These are phyloP conservation scores for Hippocampus comes DNA, from an alignment of 2,113 vertebrate genomes.

Conservation along the genomic window DNA sequence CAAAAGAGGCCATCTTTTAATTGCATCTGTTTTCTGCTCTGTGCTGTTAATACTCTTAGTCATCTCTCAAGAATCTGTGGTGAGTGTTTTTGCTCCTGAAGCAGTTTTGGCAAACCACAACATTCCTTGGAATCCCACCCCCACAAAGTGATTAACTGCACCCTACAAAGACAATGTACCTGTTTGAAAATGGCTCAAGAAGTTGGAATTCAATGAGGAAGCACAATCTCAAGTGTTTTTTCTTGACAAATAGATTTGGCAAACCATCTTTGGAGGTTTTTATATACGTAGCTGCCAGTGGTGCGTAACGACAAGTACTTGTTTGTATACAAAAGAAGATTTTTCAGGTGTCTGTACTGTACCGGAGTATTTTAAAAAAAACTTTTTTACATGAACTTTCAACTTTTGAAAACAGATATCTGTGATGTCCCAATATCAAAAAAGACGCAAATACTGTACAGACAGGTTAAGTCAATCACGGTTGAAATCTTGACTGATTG, in stretches of 20 bases:
- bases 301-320: background rate
- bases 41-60: conserved; percentile 34
- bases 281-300: background rate
- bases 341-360: background rate
- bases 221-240: background rate
- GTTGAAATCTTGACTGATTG: background rate
- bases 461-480: background rate
- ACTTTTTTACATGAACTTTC: background rate
- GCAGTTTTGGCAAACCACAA: conserved; percentile 36
- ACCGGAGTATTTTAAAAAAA: background rate
- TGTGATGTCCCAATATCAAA: background rate
- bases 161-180: conserved; percentile 23
- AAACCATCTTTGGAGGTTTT: background rate
- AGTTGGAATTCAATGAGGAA: conserved; percentile 1
- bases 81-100: conserved; percentile 27
- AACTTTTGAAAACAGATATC: background rate
- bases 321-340: too few relatives aligned
- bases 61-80: conserved; percentile 40
- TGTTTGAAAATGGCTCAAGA: conserved; percentile 24
- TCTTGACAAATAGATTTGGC: background rate
- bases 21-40: conserved; percentile 22
- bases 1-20: conserved; percentile 21
- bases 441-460: too few relatives aligned
- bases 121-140: conserved; percentile 28
- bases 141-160: conserved; percentile 36